Evolutionary conservation across 2,888 invertebrate species (phyloP).

Genomic region (Elegia similella): DNA sequence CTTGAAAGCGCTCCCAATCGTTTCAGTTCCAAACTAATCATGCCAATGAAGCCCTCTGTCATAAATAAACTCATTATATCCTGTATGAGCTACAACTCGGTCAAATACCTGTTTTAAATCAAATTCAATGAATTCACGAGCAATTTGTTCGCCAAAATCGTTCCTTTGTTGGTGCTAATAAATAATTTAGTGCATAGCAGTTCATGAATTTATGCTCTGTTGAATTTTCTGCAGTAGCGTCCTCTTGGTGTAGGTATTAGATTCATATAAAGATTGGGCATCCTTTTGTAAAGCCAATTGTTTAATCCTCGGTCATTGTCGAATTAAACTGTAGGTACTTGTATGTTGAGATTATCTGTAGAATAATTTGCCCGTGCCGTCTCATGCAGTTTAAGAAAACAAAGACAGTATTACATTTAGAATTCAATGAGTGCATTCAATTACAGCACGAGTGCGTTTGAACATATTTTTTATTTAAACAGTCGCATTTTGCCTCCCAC

Average conservation of each 20-base stretch:
- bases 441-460: conserved; percentile 54
- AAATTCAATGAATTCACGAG: conserved; percentile 53
- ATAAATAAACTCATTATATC: conserved; percentile 62
- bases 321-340: conserved; percentile 14
- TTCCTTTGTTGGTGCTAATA: conserved; percentile 61
- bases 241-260: conserved; percentile 37
- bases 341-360: conserved; percentile 31
- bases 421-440: conserved; percentile 65
- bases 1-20: conserved; percentile 53
- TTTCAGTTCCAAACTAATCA: conserved; percentile 51
- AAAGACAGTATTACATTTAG: conserved; percentile 62
- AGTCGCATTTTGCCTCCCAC: conserved; percentile 44
- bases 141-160: conserved; percentile 59
- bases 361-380: conserved; percentile 40
- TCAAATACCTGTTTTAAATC: conserved; percentile 75
- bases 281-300: conserved; percentile 28
- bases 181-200: conserved; percentile 52
- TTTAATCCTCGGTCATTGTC: conserved; percentile 10
- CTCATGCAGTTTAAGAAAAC: conserved; percentile 47
- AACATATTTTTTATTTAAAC: conserved; percentile 50
- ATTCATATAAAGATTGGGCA: conserved; percentile 35
- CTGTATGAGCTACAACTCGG: conserved; percentile 51
- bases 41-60: conserved; percentile 52
- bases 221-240: conserved; percentile 44
- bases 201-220: conserved; percentile 50